These are phyloP conservation scores for Alca torda DNA, from an alignment of 2,797 vertebrate genomes.

Conservation along the genomic window DNA sequence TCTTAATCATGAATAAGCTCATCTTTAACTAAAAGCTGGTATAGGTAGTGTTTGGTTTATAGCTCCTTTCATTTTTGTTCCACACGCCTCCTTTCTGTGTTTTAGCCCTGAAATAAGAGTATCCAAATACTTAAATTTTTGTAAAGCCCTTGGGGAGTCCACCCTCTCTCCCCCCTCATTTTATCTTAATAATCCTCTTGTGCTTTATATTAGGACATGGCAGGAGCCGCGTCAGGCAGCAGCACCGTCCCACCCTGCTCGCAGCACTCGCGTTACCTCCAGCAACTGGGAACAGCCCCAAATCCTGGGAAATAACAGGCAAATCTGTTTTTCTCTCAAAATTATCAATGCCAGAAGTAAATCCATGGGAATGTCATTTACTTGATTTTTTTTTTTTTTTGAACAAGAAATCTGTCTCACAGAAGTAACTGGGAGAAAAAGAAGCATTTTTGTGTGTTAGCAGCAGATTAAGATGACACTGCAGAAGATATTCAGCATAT, in stretches of 20 bases:
- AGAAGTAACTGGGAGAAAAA: neutral
- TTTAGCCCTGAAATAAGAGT: neutral
- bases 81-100: neutral
- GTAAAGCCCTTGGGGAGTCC: neutral
- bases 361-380: neutral
- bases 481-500: neutral
- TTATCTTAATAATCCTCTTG: neutral
- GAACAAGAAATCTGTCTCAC: neutral
- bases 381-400: neutral
- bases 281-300: neutral
- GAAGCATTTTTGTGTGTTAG: neutral
- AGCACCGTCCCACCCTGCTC: neutral
- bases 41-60: neutral
- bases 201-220: neutral
- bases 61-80: neutral
- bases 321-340: neutral
- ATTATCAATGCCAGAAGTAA: neutral
- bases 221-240: neutral
- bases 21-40: neutral
- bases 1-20: neutral
- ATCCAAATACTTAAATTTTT: neutral
- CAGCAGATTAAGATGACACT: neutral
- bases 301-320: neutral
- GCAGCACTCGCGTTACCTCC: fast-evolving
- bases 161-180: neutral